Percentiles rank a stretch among this genome's conserved stretches.
These are phyloP conservation scores for Andricus quercusramuli DNA, from an alignment of 2,888 invertebrate genomes.

Conservation along the genomic window DNA sequence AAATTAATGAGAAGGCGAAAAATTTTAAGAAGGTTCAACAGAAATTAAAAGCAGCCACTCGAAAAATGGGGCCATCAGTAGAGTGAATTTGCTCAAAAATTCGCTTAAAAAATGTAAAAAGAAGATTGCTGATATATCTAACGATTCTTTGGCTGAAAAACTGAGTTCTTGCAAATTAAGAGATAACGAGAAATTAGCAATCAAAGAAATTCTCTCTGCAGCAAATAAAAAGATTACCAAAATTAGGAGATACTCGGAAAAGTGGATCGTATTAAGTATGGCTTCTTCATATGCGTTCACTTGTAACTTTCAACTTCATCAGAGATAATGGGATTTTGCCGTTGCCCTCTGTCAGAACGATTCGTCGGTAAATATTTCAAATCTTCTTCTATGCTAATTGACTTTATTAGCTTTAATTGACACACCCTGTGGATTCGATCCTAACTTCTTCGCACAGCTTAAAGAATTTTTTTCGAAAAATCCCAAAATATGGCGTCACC, in stretches of 20 bases:
- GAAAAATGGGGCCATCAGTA: too few relatives aligned
- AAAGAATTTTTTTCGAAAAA: constrained; percentile 30
- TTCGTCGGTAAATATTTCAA: constrained; percentile 39
- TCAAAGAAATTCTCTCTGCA: too few relatives aligned
- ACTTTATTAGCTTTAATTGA: constrained; percentile 11
- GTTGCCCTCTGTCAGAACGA: constrained; percentile 32
- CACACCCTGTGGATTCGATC: constrained; percentile 39
- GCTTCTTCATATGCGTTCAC: constrained; percentile 44
- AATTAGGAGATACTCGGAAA: constrained; percentile 37
- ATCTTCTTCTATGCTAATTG: neutral
- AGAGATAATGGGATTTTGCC: constrained; percentile 35
- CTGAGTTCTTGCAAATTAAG: too few relatives aligned
- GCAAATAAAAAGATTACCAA: constrained; percentile 6
- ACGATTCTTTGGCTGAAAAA: too few relatives aligned
- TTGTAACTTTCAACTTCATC: constrained; percentile 39
- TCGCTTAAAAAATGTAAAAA: too few relatives aligned
- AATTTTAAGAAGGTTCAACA: too few relatives aligned
- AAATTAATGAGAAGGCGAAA: too few relatives aligned
- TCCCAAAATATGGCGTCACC: neutral
- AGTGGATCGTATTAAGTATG: constrained; percentile 44
- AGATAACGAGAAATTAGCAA: too few relatives aligned
- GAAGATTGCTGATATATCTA: too few relatives aligned
- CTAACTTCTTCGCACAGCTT: constrained; percentile 37
- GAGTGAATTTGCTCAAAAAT: too few relatives aligned
- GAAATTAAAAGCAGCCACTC: too few relatives aligned